Evolutionary conservation across 2,797 vertebrate genomes (phyloP), one percentile per base, ranked within the genome.

Genomic region (Pipistrellus kuhlii): DNA sequence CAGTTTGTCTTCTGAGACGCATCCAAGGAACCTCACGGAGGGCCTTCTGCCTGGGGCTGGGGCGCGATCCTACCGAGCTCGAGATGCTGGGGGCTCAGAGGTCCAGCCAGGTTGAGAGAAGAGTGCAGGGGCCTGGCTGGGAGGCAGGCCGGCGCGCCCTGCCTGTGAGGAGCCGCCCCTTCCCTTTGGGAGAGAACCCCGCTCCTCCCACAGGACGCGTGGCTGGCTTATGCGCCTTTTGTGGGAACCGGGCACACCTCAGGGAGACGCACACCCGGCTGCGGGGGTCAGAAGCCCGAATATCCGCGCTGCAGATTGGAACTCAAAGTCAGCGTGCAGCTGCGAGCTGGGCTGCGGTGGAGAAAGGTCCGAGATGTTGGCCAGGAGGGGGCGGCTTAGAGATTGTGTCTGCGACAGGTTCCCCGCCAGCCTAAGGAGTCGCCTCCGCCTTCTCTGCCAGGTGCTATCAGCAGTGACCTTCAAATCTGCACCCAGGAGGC

Each of bases 281-380:
- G 25, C 1, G 9, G 18, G 0, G 6, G 53, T 8, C 80, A 8
- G 14, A 10, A 17, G 35, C 17, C 35, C 3, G 0, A 46, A 27
- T 46, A 1, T 2, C 5, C 0, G 8, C 0, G 18, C 25, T 0
- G 30, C 0, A 7, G n/a, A 27, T 11, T 80, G 9, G 12, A 92
- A 64, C 55, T 53, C 18, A 9, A 25, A n/a, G 35, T 30, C 23
- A 14, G 38, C 48, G 38, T 0, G 1, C 15, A 21, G 30, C 62
- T 38, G n/a, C 48, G 48, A 18, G 18, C 4, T n/a, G 41, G 17
- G n/a, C 20, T 32, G 4, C 5, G 8, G 15, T 27, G 9, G 10
- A 66, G 8, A 78, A 35, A 38, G 25, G n/a, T 20, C 30, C 38
- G 18, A 35, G 57, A 90, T 38, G 25, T 10, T 78, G 64, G n/a